Evolutionary conservation across 2,888 invertebrate species (phyloP).

Genomic region (Nipponacmea schrenckii): DNA sequence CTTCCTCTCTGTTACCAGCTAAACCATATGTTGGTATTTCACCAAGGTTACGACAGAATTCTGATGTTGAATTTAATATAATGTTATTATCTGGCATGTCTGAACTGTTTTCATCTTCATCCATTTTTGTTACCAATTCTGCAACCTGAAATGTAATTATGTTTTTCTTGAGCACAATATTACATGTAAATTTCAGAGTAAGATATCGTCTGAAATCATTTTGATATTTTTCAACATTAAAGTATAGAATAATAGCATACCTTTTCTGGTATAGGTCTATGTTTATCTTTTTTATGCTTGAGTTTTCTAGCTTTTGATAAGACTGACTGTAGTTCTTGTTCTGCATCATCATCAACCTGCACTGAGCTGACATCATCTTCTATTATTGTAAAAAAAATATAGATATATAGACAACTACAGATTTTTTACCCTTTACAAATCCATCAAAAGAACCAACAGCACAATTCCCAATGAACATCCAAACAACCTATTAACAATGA

Average conservation of each 20-base stretch:
- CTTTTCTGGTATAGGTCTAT: conserved; percentile 26
- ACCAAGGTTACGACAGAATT: conserved; percentile 94
- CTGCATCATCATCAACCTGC: conserved; percentile 76
- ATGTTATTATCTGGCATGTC: conserved; percentile 69
- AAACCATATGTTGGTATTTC: conserved; percentile 95
- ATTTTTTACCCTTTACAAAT: no score
- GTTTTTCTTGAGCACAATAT: no score
- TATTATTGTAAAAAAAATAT: conserved; percentile 33
- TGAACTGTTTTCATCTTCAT: conserved; percentile 48
- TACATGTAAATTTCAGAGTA: no score
- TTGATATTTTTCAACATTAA: no score
- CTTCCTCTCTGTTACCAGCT: conserved; percentile 88
- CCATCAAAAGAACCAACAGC: no score
- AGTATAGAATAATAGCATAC: conserved; percentile 20
- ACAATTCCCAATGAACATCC: no score
- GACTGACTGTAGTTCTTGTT: conserved; percentile 76
- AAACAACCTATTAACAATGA: no score
- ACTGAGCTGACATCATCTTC: conserved; percentile 72
- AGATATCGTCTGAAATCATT: no score
- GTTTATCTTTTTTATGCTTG: conserved; percentile 71
- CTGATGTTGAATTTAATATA: conserved; percentile 91
- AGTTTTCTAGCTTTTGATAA: conserved; percentile 79
- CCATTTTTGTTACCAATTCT: conserved; percentile 47
- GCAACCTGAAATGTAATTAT: conserved; percentile 13
- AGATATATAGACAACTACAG: no score